Evolutionary conservation across 2,113 vertebrate genomes (phyloP).

Genomic region (Cardinalis cardinalis): DNA sequence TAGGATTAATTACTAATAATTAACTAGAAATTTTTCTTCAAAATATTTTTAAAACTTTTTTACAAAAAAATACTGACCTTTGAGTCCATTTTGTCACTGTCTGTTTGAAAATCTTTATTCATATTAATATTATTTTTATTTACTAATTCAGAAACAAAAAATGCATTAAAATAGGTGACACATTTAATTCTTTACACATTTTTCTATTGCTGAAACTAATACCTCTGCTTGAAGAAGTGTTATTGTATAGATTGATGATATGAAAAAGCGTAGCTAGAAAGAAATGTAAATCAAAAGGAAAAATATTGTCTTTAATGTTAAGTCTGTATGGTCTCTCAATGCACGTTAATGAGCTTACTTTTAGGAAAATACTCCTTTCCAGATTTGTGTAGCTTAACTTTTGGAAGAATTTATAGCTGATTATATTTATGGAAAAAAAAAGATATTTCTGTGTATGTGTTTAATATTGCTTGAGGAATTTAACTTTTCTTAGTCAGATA

Average conservation of each 20-base stretch:
- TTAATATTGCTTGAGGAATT: background rate
- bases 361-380: background rate
- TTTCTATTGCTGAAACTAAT: slow-evolving; percentile 1
- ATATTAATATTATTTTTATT: slow-evolving; percentile 46
- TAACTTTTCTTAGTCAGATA: background rate
- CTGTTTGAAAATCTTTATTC: slow-evolving; percentile 22
- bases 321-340: background rate
- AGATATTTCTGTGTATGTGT: background rate
- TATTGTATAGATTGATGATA: background rate
- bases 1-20: background rate
- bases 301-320: background rate
- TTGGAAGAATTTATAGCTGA: background rate
- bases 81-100: background rate
- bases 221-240: background rate
- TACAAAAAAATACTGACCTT: slow-evolving; percentile 22
- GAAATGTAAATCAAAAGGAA: background rate
- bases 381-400: background rate
- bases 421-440: background rate
- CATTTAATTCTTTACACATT: background rate
- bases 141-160: background rate
- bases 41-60: slow-evolving; percentile 6
- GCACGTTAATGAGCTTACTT: background rate
- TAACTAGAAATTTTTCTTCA: slow-evolving; percentile 32
- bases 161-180: background rate
- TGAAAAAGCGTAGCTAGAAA: background rate